Evolutionary conservation across 2,113 vertebrate species (phyloP).

Genomic region (Cheirogaleus medius): DNA sequence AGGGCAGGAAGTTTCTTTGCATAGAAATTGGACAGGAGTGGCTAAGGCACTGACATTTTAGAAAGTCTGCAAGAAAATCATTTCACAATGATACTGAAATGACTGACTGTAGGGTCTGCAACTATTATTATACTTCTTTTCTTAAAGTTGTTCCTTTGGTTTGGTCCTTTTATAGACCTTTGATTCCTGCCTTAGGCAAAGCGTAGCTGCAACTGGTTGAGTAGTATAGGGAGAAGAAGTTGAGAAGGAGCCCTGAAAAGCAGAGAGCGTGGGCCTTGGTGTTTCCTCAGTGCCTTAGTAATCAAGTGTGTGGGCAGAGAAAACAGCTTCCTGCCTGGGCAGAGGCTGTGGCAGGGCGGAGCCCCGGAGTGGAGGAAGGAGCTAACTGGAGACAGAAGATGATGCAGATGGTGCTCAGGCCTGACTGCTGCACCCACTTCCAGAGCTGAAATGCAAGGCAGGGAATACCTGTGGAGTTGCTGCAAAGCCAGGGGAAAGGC

Average conservation of each 20-base stretch:
- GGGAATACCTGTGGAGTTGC: neutral
- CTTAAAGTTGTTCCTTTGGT: neutral
- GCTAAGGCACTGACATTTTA: neutral
- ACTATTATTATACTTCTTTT: neutral
- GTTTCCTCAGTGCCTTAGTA: neutral
- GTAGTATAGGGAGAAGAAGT: neutral
- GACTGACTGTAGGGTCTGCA: neutral
- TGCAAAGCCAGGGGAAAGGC: neutral
- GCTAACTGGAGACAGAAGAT: neutral
- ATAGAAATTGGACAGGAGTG: neutral
- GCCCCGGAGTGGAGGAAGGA: neutral
- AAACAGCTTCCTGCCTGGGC: neutral
- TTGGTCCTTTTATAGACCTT: neutral
- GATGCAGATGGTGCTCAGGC: neutral
- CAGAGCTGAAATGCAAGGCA: neutral
- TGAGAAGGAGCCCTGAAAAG: neutral
- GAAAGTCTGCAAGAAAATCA: neutral
- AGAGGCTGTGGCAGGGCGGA: neutral
- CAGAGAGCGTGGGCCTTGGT: neutral
- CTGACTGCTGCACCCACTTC: neutral
- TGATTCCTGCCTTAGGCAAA: neutral
- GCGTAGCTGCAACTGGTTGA: neutral
- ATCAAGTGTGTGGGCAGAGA: neutral
- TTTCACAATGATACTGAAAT: neutral
- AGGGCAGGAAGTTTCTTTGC: neutral